A percentile compares a stretch with the other conserved stretches of the same genome.
Evolutionary conservation across 2,797 vertebrate species (phyloP).

Genomic region (Fratercula arctica): DNA sequence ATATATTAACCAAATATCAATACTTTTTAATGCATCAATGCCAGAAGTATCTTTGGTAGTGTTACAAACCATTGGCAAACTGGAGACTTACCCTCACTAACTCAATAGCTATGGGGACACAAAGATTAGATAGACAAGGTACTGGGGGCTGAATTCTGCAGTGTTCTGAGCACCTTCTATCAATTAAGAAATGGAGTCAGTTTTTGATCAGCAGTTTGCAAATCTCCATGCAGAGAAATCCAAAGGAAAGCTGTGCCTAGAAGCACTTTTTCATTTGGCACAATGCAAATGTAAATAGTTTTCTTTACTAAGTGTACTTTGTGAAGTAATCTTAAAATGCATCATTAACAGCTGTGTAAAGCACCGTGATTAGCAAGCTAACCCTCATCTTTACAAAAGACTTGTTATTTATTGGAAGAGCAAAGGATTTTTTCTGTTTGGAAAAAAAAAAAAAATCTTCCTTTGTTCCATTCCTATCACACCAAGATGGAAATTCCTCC

Average conservation of each 20-base stretch:
- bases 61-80: not conserved
- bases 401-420: not conserved
- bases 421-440: not conserved
- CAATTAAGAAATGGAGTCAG: not conserved
- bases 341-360: not conserved
- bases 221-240: not conserved
- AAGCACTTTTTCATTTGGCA: not conserved
- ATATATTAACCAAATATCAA: not conserved
- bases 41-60: not conserved
- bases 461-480: not conserved
- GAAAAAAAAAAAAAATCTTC: not conserved
- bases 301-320: not conserved
- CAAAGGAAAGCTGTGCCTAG: not conserved
- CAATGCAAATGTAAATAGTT: not conserved
- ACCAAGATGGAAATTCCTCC: not conserved
- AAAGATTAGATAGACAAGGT: not conserved
- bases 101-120: not conserved
- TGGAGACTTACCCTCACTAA: not conserved
- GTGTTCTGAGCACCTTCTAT: not conserved
- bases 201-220: not conserved
- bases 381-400: not conserved
- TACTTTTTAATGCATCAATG: not conserved
- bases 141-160: not conserved
- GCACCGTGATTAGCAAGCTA: not conserved
- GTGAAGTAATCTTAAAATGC: not conserved